Conservation (phyloP, 2,888 invertebrate species). For the Sympetrum striolatum region DNA sequence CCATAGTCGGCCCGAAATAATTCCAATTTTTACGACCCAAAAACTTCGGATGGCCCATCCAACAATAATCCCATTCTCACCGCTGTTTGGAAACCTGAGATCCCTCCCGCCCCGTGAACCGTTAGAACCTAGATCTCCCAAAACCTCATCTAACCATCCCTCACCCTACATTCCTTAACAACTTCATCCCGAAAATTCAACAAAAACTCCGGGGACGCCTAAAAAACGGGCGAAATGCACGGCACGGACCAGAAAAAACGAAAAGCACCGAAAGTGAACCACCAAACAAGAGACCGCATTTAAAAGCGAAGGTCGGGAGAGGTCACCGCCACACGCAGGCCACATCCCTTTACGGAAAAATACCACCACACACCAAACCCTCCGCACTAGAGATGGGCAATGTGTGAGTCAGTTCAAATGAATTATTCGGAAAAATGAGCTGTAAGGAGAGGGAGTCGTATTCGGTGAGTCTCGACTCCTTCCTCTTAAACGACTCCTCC, state of each 20-base stretch:
- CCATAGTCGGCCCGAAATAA: too few relatives aligned
- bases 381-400: too few relatives aligned
- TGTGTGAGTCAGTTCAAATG: too few relatives aligned
- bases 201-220: neutral
- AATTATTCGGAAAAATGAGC: too few relatives aligned
- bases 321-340: slow-evolving; percentile 9
- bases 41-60: too few relatives aligned
- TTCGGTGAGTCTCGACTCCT: too few relatives aligned
- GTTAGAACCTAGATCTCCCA: neutral
- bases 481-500: too few relatives aligned
- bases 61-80: too few relatives aligned
- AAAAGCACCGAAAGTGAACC: neutral
- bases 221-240: neutral
- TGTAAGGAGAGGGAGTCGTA: too few relatives aligned
- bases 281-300: neutral
- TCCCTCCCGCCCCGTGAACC: neutral
- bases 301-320: slow-evolving; percentile 19
- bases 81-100: too few relatives aligned
- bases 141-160: neutral
- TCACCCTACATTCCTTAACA: neutral
- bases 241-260: neutral
- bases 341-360: neutral
- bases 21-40: too few relatives aligned
- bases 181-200: neutral
- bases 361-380: slow-evolving; percentile 65